Base-by-base conservation (phyloP, 2,797 vertebrate genomes). In the Coranthus polyacanthus region DNA sequence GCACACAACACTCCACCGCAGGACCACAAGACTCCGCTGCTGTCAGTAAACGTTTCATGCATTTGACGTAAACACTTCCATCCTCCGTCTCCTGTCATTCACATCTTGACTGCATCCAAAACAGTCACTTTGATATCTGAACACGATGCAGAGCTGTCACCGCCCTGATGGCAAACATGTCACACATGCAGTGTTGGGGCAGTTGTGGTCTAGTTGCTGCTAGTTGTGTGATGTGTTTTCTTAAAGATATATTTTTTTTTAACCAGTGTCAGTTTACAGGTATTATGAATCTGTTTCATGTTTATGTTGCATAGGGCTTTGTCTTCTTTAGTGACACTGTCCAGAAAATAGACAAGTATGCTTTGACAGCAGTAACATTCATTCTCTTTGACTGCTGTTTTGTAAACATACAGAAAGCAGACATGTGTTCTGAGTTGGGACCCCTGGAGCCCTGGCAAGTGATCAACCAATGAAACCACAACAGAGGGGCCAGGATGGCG, bases 381-480 rank as follows among this genome's bases (percentile, higher is more conserved):
- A 85, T 89, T 89, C 74, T 72, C 50, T 81, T 62, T 84, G 82
- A 90, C 79, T 82, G 76, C 56, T 83, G 83, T 71, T 83, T 57
- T 90, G 83, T 89, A 90, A 89, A 89, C 81, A 84, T 83, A 89
- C 75, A 84, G 69, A 89, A 82, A 84, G 71, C 81, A 88, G 83
- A 84, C 88, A 92, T 90, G 82, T 91, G 89, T 88, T 89, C 82
- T 79, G 87, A 86, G 85, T 90, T 88, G 83, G 79, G 81, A 82
- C 81, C 86, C 84, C 82, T 85, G 83, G 81, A 81, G 86, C 75
- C 72, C 86, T 85, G 85, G 88, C 83, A 80, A 75, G 85, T 85
- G 85, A 87, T 83, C 79, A 83, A 88, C 83, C 76, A 86, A 82
- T 89, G 79, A 89, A 91, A 92, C 88, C 89, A 90, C 84, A 92